phyloP scores from a whole-genome alignment of 2,888 invertebrate species.

The Ochropacha duplaris region DNA sequence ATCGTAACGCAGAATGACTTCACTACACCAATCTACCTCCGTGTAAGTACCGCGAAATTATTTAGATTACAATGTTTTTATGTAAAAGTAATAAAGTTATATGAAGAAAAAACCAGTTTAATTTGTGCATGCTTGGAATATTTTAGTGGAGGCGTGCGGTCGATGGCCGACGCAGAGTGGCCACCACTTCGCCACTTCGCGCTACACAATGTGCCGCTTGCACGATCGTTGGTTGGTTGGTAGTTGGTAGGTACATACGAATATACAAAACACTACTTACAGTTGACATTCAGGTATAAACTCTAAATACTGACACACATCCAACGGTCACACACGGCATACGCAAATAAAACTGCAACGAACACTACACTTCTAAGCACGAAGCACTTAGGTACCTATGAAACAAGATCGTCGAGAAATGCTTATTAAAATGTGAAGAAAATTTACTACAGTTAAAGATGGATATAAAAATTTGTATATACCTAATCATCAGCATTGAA shows the following conservation, averaged over 20 bases:
- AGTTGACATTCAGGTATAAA: slow-evolving; percentile 10
- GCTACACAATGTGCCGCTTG: slow-evolving; percentile 20
- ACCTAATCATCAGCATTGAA: too few species aligned
- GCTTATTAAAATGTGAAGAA: neutral
- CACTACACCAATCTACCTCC: slow-evolving; percentile 11
- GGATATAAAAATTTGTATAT: too few species aligned
- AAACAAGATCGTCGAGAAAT: too few species aligned
- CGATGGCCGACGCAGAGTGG: slow-evolving; percentile 62
- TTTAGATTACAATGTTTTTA: slow-evolving; percentile 63
- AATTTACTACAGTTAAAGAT: neutral
- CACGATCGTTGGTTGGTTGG: slow-evolving; percentile 20
- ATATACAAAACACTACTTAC: too few species aligned
- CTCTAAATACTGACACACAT: slow-evolving; percentile 18
- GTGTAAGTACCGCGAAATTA: slow-evolving; percentile 33
- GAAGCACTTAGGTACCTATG: too few species aligned
- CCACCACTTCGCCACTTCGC: slow-evolving; percentile 25
- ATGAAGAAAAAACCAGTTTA: slow-evolving; percentile 78
- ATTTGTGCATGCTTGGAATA: slow-evolving; percentile 81
- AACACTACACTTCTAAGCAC: neutral
- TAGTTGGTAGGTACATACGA: slow-evolving; percentile 8
- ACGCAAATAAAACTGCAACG: slow-evolving; percentile 5
- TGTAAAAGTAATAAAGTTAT: slow-evolving; percentile 72
- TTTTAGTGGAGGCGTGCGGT: slow-evolving; percentile 77
- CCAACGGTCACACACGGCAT: slow-evolving; percentile 18
- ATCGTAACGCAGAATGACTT: neutral